phyloP scores from a whole-genome alignment of 2,113 vertebrate species.

The Verasper variegatus region DNA sequence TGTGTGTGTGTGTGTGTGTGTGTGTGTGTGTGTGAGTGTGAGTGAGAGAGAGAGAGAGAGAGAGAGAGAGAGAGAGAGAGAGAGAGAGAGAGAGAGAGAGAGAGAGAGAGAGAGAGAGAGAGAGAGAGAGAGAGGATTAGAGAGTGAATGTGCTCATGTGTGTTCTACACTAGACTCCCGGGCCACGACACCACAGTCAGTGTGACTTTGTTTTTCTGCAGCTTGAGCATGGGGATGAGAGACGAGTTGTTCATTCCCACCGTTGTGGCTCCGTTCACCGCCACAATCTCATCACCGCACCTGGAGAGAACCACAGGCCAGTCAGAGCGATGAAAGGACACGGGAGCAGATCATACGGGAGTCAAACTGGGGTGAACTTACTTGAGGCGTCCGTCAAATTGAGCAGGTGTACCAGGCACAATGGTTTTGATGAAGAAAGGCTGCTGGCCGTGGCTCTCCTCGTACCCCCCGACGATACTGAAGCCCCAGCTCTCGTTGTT shows the following conservation, averaged over 20 bases:
- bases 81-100: too few species aligned
- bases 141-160: neutral
- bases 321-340: neutral
- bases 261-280: constrained; percentile 89
- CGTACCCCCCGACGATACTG: constrained; percentile 94
- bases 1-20: constrained; percentile 12
- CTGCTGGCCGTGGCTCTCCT: constrained; percentile 90
- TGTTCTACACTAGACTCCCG: constrained; percentile 86
- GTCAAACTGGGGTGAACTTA: constrained; percentile 67
- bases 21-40: constrained; percentile 18
- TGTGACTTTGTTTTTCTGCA: constrained; percentile 91
- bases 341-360: accelerated
- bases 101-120: neutral
- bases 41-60: neutral
- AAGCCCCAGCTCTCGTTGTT: constrained; percentile 94
- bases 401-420: constrained; percentile 91
- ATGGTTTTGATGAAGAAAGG: constrained; percentile 98
- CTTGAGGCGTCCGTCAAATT: constrained; percentile 91
- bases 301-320: constrained; percentile 66
- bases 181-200: constrained; percentile 95
- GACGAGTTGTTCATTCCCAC: constrained; percentile 93
- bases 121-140: neutral
- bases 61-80: too few species aligned
- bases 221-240: constrained; percentile 93
- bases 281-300: constrained; percentile 94